Evolutionary conservation across 2,888 invertebrate species (phyloP).

Genomic region (Drosophila diplacantha): DNA sequence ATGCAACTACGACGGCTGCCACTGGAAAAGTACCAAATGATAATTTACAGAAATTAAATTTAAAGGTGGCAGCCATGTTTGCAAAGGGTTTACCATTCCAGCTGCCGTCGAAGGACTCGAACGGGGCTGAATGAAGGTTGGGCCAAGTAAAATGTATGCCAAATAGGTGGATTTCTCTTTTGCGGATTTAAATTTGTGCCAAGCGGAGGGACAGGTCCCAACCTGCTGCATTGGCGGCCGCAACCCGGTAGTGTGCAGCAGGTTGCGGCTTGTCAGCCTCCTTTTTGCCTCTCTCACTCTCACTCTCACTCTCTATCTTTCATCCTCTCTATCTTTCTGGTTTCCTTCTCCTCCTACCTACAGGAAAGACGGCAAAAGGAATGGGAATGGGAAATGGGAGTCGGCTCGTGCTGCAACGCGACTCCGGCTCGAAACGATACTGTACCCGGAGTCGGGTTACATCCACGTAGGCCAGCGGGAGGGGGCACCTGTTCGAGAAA

Average conservation of each 20-base stretch:
- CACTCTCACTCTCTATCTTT: not conserved
- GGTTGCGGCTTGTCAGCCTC: conserved; percentile 6
- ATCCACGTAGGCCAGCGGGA: not conserved
- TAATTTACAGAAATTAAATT: conserved; percentile 3
- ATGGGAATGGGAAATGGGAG: not conserved
- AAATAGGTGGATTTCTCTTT: conserved; percentile 18
- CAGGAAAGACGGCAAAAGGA: conserved; percentile 1
- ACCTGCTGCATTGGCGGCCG: conserved; percentile 9
- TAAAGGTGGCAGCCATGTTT: conserved; percentile 8
- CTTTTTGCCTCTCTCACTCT: not conserved
- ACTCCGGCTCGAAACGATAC: conserved; percentile 2
- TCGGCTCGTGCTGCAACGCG: conserved; percentile 2
- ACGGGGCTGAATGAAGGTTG: not conserved
- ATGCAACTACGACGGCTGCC: conserved; percentile 9
- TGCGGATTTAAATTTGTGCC: conserved; percentile 22
- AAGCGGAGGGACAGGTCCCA: conserved; percentile 10
- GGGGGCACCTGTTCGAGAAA: conserved; percentile 6
- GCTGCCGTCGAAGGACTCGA: not conserved
- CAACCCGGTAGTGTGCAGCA: conserved; percentile 12
- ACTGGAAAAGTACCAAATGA: conserved; percentile 3
- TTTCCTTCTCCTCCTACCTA: not conserved
- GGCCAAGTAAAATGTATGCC: conserved; percentile 2
- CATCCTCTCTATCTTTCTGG: not conserved
- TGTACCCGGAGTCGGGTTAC: conserved; percentile 1
- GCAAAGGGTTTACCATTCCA: conserved; percentile 8